Evolutionary conservation across 2,797 vertebrate species (phyloP).

Genomic region (Sebastes wilsoni): DNA sequence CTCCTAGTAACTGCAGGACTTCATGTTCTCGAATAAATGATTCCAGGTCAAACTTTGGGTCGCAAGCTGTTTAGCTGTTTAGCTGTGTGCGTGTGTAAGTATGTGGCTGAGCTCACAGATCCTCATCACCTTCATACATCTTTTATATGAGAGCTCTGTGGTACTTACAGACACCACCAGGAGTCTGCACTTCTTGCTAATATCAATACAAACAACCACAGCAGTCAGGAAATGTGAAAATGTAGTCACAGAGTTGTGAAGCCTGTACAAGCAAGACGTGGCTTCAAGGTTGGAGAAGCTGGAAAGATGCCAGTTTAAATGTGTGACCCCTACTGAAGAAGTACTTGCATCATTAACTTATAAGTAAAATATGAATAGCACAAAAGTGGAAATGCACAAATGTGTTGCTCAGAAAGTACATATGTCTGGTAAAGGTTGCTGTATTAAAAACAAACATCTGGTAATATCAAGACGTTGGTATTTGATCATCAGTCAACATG

Average conservation of each 20-base stretch:
- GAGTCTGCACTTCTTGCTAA: too few relatives aligned
- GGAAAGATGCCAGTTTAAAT: neutral
- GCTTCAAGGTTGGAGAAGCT: neutral
- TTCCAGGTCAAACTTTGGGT: neutral
- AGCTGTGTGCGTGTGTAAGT: too few relatives aligned
- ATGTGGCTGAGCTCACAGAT: too few relatives aligned
- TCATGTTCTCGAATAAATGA: neutral
- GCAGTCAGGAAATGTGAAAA: too few relatives aligned
- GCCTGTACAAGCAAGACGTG: too few relatives aligned
- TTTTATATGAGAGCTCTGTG: too few relatives aligned
- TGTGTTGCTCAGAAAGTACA: neutral
- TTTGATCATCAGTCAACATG: neutral
- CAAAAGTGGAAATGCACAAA: too few relatives aligned
- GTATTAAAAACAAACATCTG: neutral
- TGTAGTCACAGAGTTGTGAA: too few relatives aligned
- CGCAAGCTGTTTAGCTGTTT: neutral
- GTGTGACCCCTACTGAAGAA: neutral
- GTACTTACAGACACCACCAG: too few relatives aligned
- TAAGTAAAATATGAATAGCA: too few relatives aligned
- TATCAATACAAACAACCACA: too few relatives aligned
- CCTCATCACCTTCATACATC: too few relatives aligned
- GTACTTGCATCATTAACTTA: neutral
- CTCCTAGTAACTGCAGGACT: neutral
- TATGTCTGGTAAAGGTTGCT: neutral
- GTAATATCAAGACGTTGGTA: neutral